These are phyloP conservation scores for Euwallacea similis DNA, from an alignment of 1,140 invertebrate genomes.

Conservation along the genomic window DNA sequence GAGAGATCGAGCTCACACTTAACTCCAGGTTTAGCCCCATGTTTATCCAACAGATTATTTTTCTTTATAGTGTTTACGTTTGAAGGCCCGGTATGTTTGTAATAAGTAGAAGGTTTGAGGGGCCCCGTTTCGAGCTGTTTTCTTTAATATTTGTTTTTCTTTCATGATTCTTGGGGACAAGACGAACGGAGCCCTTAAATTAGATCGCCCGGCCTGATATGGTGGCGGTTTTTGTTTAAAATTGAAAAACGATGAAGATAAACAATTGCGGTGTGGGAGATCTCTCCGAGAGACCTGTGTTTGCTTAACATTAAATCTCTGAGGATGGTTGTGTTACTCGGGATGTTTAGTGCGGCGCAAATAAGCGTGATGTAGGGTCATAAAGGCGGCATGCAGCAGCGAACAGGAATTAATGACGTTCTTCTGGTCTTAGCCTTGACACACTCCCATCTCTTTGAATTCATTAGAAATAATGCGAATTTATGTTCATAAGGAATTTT, in stretches of 20 bases:
- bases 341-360: too few relatives aligned
- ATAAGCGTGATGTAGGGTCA: too few relatives aligned
- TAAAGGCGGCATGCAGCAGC: too few relatives aligned
- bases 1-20: slow-evolving; percentile 7
- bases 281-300: neutral
- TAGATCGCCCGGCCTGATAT: slow-evolving; percentile 11
- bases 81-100: slow-evolving; percentile 22
- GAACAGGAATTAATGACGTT: too few relatives aligned
- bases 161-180: slow-evolving; percentile 20
- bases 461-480: too few relatives aligned
- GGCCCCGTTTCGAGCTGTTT: slow-evolving; percentile 15
- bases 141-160: slow-evolving; percentile 30
- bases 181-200: slow-evolving; percentile 13
- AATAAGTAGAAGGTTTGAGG: slow-evolving; percentile 24
- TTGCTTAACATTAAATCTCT: slow-evolving; percentile 3
- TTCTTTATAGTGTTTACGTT: slow-evolving; percentile 30
- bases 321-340: neutral
- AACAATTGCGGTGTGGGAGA: slow-evolving; percentile 7
- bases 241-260: slow-evolving; percentile 19
- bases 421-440: too few relatives aligned
- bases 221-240: slow-evolving; percentile 7
- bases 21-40: slow-evolving; percentile 24
- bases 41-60: slow-evolving; percentile 29
- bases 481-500: too few relatives aligned
- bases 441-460: too few relatives aligned